Base-by-base conservation (phyloP, 1,140 invertebrate genomes). In the Agrypnia vestita region DNA sequence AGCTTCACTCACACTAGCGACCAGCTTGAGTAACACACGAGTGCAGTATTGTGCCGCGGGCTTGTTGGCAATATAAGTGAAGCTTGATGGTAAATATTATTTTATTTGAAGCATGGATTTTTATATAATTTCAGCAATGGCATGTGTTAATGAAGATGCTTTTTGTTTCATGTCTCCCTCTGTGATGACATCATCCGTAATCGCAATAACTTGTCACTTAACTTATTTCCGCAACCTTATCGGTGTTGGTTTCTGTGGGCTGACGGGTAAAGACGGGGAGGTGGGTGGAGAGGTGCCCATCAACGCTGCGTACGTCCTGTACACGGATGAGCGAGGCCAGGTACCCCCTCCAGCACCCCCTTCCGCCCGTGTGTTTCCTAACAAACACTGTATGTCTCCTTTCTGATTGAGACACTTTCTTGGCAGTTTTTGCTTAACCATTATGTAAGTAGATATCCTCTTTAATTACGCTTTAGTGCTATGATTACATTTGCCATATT, bases 311-410 rank as follows among this genome's bases (percentile, higher is more conserved):
- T 96, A 94, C 93, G 95, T 97, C 91, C 94, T 96, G 92, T 97
- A 97, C 94, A 97, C 95, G 92, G 96, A 97, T 92, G 95, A 95
- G 89, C 95, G 96, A 92, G 95, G 95, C 93, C 96, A 97, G 96
- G 96, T 97, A 97, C 67, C 72, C 56, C 43, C 51, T 47, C 64
- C 62, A 21, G 53, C 76, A 35, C 10, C 19, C 53, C 55, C 67
- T 11, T 35, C 75, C 46, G 71, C 51, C 79, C 67, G 51, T 21
- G 71, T 75, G 71, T 71, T 21, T 25, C 53, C 17, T 46, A 53
- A n/a, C 74, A 59, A 44, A 61, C 56, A 15, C 17, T n/a, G 13
- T 46, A 46, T 69, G 64, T 69, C 64, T 69, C 61, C 35, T 43
- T 46, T 56, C 61, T 56, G 76, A 62, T 67, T 79, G 61, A 76